Base-by-base conservation (phyloP, 2,797 vertebrate genomes). In the Orestias chungarensis region DNA sequence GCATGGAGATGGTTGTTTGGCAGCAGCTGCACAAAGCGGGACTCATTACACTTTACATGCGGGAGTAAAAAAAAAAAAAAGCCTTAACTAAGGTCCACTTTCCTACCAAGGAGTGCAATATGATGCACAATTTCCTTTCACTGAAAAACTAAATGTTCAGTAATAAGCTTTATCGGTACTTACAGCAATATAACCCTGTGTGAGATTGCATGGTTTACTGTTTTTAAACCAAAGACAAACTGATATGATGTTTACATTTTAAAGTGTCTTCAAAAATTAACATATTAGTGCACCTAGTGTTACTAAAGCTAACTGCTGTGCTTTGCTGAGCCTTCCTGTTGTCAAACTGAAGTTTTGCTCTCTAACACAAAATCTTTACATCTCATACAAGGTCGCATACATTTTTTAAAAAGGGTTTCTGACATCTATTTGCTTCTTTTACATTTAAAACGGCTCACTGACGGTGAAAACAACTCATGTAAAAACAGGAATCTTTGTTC, bases 1-100 rank as follows among this genome's bases (percentile, higher is more conserved):
- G 9, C 0, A 23, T 94, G 92, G 95, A 96, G 66, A 85, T 94
- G 93, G 4, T 0, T 0, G 86, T 96, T 68, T 96, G 95, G 95
- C 93, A 95, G 85, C 76, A 84, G 75, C 91, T 95, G 68, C 91
- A 95, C 75, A 38, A 73, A 3, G 87, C 81, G 0, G 90, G 92
- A 2, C 91, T 96, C 74, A 74, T 96, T 0, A 66, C 2, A 0
- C 94, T 96, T 10, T 95, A 92, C 91, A 93, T 90, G 91, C 68
- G 14, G 3, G 23, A 31, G 9, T 31, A 57, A 55, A 54, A 20
- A 3, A 31, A 6, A 25, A 57, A 55, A 54, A 20, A 3, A 7
- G 40, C 3, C 42, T 12, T 23, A 38, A 1, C 31, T 29, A 14
- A 25, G 4, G 12, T 44, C 57, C 0, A 5, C 7, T 12, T 0